Percentiles rank a stretch among this genome's conserved stretches.
Conservation (phyloP, 2,113 vertebrate genomes). For the Otis tarda region DNA sequence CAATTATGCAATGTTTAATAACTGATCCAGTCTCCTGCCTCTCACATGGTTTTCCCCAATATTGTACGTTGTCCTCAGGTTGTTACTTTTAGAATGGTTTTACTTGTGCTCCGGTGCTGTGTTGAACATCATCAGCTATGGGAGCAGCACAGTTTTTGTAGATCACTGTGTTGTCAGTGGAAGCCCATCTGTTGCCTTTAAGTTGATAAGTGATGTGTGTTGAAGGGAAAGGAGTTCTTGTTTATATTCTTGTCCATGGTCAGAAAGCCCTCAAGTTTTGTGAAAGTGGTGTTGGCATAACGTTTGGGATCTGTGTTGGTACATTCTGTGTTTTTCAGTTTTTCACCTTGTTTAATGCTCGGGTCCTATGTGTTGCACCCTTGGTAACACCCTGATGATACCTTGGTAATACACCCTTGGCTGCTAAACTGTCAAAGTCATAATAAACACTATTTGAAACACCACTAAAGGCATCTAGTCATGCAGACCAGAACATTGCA, state of each 20-base stretch:
- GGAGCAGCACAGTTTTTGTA: not conserved
- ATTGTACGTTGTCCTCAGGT: not conserved
- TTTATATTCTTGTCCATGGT: not conserved
- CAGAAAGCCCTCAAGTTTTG: not conserved
- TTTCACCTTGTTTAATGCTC: not conserved
- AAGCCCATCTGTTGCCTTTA: not conserved
- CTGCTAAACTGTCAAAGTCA: conserved; percentile 75
- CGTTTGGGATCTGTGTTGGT: not conserved
- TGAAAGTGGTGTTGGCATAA: not conserved
- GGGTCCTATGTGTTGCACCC: conserved; percentile 78
- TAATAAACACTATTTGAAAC: conserved; percentile 32
- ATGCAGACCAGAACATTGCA: not conserved
- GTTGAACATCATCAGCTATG: not conserved
- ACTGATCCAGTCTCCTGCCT: not conserved
- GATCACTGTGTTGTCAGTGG: not conserved
- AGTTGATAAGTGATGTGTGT: not conserved
- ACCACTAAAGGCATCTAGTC: conserved; percentile 25
- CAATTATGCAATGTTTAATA: not conserved
- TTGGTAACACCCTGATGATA: conserved; percentile 64
- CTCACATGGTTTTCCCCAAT: not conserved
- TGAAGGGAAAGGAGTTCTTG: not conserved
- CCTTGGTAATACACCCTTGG: conserved; percentile 76
- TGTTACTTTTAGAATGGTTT: not conserved
- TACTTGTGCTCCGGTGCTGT: not conserved
- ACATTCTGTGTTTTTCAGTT: not conserved